A percentile compares a stretch with the other conserved stretches of the same genome.
Conservation (phyloP, 2,797 vertebrate genomes). For the Scleropages formosus region DNA sequence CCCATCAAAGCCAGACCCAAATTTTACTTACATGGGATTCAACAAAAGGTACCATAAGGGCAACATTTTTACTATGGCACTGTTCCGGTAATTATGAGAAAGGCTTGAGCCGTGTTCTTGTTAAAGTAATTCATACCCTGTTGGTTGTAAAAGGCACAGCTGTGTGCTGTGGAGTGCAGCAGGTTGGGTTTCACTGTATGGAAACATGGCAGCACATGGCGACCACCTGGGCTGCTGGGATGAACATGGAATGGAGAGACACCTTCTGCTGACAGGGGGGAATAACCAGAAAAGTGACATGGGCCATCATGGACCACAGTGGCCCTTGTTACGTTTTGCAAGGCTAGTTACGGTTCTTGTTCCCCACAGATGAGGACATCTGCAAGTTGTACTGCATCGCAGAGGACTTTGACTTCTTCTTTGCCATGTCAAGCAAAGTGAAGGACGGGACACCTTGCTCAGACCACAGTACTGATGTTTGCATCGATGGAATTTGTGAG, state of each 20-base stretch:
- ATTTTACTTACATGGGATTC: too few relatives aligned
- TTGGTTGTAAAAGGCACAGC: conserved; percentile 10
- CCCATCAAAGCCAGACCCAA: not conserved
- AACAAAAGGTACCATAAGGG: not conserved
- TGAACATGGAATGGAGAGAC: not conserved
- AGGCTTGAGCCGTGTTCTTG: conserved; percentile 6
- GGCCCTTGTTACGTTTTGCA: not conserved
- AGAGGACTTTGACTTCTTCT: conserved; percentile 97
- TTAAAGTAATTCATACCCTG: conserved; percentile 14
- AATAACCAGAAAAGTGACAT: not conserved
- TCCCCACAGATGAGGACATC: conserved; percentile 82
- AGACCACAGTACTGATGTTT: conserved; percentile 76
- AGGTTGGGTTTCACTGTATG: not conserved
- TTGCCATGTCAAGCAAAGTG: conserved; percentile 94
- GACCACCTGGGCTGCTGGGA: not conserved
- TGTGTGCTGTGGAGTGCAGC: not conserved
- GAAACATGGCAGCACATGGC: not conserved
- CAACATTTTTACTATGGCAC: conserved; percentile 7
- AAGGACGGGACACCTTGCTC: conserved; percentile 92
- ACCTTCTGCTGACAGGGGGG: not conserved
- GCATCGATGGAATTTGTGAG: conserved; percentile 93
- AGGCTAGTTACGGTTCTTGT: conserved; percentile 13
- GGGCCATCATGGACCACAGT: not conserved
- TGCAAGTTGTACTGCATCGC: conserved; percentile 98
- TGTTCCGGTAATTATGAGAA: not conserved